phyloP scores from a whole-genome alignment of 1,140 invertebrate species.

The Oscheius sp. region DNA sequence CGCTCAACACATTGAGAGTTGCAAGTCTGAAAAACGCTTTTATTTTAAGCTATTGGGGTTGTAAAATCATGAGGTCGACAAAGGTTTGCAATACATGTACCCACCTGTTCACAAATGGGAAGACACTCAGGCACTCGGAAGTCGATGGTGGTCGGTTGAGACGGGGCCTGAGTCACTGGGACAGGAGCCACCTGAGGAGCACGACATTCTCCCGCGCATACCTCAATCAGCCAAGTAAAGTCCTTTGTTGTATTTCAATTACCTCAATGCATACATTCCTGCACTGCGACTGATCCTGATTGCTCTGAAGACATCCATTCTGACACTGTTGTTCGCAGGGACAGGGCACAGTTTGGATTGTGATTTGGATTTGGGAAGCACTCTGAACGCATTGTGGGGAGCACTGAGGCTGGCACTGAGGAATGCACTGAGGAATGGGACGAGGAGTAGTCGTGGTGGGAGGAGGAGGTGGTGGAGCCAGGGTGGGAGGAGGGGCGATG shows the following conservation, averaged over 20 bases:
- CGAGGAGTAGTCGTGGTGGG: not conserved
- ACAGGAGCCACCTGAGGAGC: conserved; percentile 1
- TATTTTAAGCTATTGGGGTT: too few relatives aligned
- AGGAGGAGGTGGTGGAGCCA: not conserved
- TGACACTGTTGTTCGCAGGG: not conserved
- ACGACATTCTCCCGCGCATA: not conserved
- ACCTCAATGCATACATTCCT: not conserved
- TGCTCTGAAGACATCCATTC: not conserved
- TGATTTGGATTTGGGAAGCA: not conserved
- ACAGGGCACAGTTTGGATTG: not conserved
- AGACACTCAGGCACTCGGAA: conserved; percentile 27
- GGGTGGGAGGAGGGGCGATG: not conserved
- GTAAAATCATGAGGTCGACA: too few relatives aligned
- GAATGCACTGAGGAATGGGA: conserved; percentile 12
- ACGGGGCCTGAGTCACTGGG: not conserved
- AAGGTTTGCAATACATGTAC: not conserved
- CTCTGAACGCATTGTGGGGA: conserved; percentile 13
- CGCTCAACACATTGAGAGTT: conserved; percentile 28
- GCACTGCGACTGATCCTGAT: not conserved
- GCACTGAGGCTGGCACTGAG: conserved; percentile 21
- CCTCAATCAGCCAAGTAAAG: not conserved
- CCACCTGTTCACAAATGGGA: conserved; percentile 25
- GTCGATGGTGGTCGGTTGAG: conserved; percentile 26
- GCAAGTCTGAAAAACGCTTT: conserved; percentile 18
- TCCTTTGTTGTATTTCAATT: too few relatives aligned